Base-by-base conservation (phyloP, 2,888 invertebrate species). In the Gryllus longicercus region DNA sequence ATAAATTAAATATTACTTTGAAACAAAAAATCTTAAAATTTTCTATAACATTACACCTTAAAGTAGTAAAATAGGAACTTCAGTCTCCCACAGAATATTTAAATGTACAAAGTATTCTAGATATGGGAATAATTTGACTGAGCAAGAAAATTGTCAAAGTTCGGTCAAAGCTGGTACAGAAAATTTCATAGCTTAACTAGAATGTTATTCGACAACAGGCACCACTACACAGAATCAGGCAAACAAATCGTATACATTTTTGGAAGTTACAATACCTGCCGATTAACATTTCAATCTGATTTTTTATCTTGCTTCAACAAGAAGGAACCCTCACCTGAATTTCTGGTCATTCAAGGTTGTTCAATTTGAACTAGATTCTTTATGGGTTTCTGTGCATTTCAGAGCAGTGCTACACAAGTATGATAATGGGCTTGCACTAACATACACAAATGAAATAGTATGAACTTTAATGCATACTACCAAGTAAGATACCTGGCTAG, bases 1-100 rank as follows among this genome's bases (percentile, higher is more conserved):
- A 63, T 63, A 63, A 63, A 63, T 63, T 63, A 63, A 63, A 63
- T 63, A 63, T 63, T 63, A 63, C 63, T 63, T 63, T 63, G 63
- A 63, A 63, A 63, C 63, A 63, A 63, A 38, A 38, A 63, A 63
- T 63, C 63, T 63, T 63, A 63, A 63, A 63, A 63, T 18, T 18
- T 63, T 63, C 63, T 63, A 18, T 63, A 63, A 63, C 63, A 63
- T 63, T 63, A 63, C 63, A 63, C 63, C 63, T 63, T 63, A 63
- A 12, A 63, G 63, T 63, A 63, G 63, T 63, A 63, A 63, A 63
- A 63, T 63, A 63, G 63, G 63, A 63, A 63, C 63, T 63, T 63
- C 63, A 63, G n/a, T 63, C n/a, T 63, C 63, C 63, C 63, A 63
- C 14, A 18, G n/a, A 63, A 63, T 18, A 63, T 63, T 38, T 38